Conservation (phyloP, 2,888 invertebrate species). For the Toxonevra muliebris region DNA sequence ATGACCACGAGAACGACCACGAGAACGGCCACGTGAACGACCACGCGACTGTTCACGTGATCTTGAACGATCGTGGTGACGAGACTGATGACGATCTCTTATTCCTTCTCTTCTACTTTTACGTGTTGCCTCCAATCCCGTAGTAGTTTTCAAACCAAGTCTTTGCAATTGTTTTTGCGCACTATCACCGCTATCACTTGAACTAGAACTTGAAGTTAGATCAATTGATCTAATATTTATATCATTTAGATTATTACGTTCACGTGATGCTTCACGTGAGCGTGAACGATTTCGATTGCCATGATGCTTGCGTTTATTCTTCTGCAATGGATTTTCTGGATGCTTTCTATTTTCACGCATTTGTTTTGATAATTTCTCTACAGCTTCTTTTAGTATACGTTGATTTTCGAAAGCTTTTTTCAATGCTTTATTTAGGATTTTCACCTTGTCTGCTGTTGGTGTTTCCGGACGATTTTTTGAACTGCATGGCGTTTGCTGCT, state of each 20-base stretch:
- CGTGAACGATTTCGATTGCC: not conserved
- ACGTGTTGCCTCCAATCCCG: too few relatives aligned
- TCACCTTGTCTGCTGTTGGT: not conserved
- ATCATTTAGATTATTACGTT: too few relatives aligned
- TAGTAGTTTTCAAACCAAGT: too few relatives aligned
- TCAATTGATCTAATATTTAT: too few relatives aligned
- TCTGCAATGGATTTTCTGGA: not conserved
- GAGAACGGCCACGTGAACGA: not conserved
- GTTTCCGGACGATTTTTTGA: too few relatives aligned
- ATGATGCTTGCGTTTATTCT: not conserved
- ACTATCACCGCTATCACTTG: too few relatives aligned
- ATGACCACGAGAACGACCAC: slow-evolving; percentile 19
- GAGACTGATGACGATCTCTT: not conserved
- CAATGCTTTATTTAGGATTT: slow-evolving; percentile 6
- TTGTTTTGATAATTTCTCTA: not conserved
- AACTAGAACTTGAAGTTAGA: too few relatives aligned
- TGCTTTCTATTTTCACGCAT: too few relatives aligned
- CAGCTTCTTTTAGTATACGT: slow-evolving; percentile 14
- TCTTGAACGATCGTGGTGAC: slow-evolving; percentile 14
- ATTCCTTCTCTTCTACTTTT: too few relatives aligned
- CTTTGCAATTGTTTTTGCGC: too few relatives aligned
- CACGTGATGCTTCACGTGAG: too few relatives aligned
- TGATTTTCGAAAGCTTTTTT: slow-evolving; percentile 24
- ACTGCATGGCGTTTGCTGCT: too few relatives aligned
- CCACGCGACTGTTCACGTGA: slow-evolving; percentile 4